Evolutionary conservation across 2,888 invertebrate species (phyloP).

Genomic region (Dicyrtoma fusca): DNA sequence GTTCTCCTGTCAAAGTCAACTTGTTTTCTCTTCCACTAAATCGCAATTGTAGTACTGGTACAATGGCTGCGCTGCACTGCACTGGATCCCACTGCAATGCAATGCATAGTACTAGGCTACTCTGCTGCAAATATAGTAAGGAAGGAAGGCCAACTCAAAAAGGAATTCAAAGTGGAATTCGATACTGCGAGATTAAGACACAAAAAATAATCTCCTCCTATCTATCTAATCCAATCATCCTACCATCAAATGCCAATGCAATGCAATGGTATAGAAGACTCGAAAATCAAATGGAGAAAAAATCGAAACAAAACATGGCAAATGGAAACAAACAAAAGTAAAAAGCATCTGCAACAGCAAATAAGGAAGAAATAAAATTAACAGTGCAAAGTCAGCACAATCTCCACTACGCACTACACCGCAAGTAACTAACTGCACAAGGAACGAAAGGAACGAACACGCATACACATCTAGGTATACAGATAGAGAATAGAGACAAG

Average conservation of each 20-base stretch:
- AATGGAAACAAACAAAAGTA: not conserved
- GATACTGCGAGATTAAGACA: not conserved
- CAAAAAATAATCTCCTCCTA: not conserved
- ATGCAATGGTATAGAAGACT: not conserved
- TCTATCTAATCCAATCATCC: not conserved
- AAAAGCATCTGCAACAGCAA: not conserved
- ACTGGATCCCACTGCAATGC: too few species aligned
- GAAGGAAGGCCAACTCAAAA: too few species aligned
- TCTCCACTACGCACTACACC: too few species aligned
- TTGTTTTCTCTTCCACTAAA: constrained; percentile 1
- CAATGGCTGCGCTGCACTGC: too few species aligned
- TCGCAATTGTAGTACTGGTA: not conserved
- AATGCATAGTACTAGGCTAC: too few species aligned
- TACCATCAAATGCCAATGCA: not conserved
- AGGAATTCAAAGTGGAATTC: not conserved
- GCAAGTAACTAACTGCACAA: too few species aligned
- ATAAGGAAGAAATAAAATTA: constrained; percentile 22
- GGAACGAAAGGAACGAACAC: too few species aligned
- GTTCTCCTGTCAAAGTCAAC: constrained; percentile 2
- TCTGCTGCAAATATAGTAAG: too few species aligned
- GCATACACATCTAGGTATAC: too few species aligned
- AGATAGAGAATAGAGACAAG: too few species aligned
- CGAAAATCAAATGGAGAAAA: not conserved
- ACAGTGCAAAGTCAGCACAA: not conserved
- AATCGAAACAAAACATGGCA: not conserved